Conservation (phyloP, 2,888 invertebrate genomes). For the Thymelicus sylvestris region DNA sequence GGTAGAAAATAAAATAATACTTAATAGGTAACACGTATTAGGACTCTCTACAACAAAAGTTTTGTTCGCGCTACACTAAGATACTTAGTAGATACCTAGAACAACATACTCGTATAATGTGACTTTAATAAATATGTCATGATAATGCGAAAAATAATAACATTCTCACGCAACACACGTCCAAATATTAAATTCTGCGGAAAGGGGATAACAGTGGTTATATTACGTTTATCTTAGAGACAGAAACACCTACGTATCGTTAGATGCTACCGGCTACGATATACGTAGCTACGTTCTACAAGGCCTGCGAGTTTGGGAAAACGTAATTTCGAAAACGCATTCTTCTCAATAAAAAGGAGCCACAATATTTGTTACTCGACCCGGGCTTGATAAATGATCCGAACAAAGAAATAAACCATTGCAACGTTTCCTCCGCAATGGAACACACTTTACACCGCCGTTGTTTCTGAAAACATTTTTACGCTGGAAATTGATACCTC, state of each 20-base stretch:
- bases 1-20: neutral
- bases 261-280: no score
- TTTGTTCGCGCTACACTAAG: neutral
- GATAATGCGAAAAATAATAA: slow-evolving; percentile 14
- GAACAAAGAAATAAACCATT: slow-evolving; percentile 59
- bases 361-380: slow-evolving; percentile 65
- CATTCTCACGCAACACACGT: slow-evolving; percentile 1
- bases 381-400: slow-evolving; percentile 66
- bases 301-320: neutral
- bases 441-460: slow-evolving; percentile 34
- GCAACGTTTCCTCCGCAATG: slow-evolving; percentile 52
- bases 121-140: slow-evolving; percentile 17
- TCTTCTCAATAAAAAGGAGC: slow-evolving; percentile 61
- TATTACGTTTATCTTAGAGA: neutral
- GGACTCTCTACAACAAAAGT: neutral
- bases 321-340: slow-evolving; percentile 50
- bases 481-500: slow-evolving; percentile 31
- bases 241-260: no score
- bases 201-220: neutral
- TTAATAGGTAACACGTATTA: slow-evolving; percentile 1
- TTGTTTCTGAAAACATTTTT: slow-evolving; percentile 29
- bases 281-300: neutral
- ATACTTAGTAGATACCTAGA: neutral
- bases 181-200: slow-evolving; percentile 22
- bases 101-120: neutral